Conservation (phyloP, 30 jellyfish, hydroid and myxozoan genomes). For the Hydractinia symbiolongicarpus region DNA sequence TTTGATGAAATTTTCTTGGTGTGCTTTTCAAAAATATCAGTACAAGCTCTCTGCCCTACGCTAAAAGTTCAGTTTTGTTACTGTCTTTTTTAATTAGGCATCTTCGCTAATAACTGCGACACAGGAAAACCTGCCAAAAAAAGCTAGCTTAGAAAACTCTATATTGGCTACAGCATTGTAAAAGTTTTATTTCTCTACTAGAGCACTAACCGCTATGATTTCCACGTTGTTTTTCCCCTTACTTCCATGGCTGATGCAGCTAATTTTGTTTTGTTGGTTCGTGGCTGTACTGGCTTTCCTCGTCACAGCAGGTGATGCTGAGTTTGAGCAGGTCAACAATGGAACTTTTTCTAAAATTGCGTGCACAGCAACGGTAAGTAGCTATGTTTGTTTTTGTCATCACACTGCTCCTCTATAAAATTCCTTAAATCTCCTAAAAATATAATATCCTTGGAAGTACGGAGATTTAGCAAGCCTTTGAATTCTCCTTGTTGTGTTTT, state of each 20-base stretch:
- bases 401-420: neutral
- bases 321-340: slow-evolving; percentile 53
- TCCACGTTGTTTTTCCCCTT: slow-evolving; percentile 62
- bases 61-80: neutral
- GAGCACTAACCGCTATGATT: slow-evolving; percentile 47
- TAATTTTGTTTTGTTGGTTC: slow-evolving; percentile 61
- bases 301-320: slow-evolving; percentile 70
- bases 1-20: too few species aligned
- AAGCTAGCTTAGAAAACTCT: too few species aligned
- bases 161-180: too few species aligned
- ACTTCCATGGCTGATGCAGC: slow-evolving; percentile 54
- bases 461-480: too few species aligned
- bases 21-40: too few species aligned
- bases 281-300: slow-evolving; percentile 45
- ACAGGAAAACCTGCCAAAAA: too few species aligned
- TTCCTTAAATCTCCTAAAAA: too few species aligned
- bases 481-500: too few species aligned
- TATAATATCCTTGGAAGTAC: too few species aligned
- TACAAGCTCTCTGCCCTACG: too few species aligned
- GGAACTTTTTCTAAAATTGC: slow-evolving; percentile 47
- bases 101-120: too few species aligned
- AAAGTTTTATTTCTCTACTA: neutral
- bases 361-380: slow-evolving; percentile 67
- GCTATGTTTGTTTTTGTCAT: neutral
- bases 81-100: neutral